Percentiles rank a stretch among this genome's conserved stretches.
Evolutionary conservation across 1,140 invertebrate genomes (phyloP).

Genomic region (Centruroides sculpturatus): DNA sequence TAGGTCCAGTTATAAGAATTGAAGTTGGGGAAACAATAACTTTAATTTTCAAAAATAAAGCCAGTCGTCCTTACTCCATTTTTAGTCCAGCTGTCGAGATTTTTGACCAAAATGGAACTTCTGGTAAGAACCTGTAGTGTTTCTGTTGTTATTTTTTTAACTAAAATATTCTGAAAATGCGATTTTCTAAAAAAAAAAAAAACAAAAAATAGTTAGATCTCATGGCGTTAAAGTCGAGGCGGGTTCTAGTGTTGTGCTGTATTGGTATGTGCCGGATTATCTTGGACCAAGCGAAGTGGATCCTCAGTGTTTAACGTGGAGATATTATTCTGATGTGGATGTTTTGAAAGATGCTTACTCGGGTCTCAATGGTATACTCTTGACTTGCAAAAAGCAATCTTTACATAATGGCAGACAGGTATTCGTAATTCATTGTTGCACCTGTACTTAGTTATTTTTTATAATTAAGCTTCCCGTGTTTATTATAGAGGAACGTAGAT

Average conservation of each 20-base stretch:
- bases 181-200: too few relatives aligned
- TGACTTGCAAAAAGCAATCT: constrained; percentile 19
- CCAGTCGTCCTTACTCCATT: constrained; percentile 19
- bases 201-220: too few relatives aligned
- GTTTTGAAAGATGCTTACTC: constrained; percentile 19
- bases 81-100: constrained; percentile 18
- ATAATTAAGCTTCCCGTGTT: too few relatives aligned
- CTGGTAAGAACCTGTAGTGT: neutral
- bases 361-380: constrained; percentile 23
- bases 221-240: neutral
- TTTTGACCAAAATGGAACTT: constrained; percentile 1
- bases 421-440: neutral
- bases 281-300: constrained; percentile 22
- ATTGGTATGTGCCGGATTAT: constrained; percentile 19
- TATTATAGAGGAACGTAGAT: constrained; percentile 10
- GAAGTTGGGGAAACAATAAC: constrained; percentile 21
- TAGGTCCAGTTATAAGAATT: constrained; percentile 22
- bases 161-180: constrained; percentile 3
- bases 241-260: constrained; percentile 8
- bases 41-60: constrained; percentile 21
- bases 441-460: neutral
- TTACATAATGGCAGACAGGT: constrained; percentile 13
- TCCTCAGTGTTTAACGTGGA: constrained; percentile 22
- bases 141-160: neutral
- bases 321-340: constrained; percentile 24